A percentile compares a stretch with the other conserved stretches of the same genome.
Conservation (phyloP, 2,888 invertebrate genomes). For the Eristalis arbustorum region DNA sequence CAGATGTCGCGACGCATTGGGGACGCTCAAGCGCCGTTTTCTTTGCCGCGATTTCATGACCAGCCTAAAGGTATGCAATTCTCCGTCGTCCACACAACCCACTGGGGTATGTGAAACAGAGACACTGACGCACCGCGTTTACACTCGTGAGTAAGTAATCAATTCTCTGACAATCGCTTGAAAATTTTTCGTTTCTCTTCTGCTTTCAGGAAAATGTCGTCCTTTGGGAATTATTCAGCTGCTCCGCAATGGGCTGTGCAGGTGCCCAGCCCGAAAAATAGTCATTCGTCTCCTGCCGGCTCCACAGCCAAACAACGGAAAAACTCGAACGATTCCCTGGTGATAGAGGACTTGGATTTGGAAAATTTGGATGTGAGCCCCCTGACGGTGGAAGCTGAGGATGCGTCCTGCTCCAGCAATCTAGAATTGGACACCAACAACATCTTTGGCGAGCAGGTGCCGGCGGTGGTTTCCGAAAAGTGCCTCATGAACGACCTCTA, state of each 20-base stretch:
- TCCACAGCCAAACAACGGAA: not conserved
- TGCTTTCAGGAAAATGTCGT: slow-evolving; percentile 56
- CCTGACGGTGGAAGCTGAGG: not conserved
- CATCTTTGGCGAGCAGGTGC: slow-evolving; percentile 73
- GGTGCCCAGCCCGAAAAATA: not conserved
- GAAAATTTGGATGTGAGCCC: slow-evolving; percentile 33
- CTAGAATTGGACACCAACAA: slow-evolving; percentile 73
- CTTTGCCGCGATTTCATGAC: not conserved
- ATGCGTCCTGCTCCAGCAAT: not conserved
- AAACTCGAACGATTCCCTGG: slow-evolving; percentile 16
- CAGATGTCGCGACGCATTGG: slow-evolving; percentile 1
- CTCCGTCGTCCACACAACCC: not conserved
- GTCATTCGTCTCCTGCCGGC: not conserved
- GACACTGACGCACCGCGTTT: not conserved
- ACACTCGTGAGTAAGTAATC: slow-evolving; percentile 2
- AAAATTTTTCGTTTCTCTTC: slow-evolving; percentile 52
- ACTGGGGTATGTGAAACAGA: slow-evolving; percentile 25
- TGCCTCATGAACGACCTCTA: slow-evolving; percentile 77
- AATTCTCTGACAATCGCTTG: slow-evolving; percentile 25
- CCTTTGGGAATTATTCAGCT: slow-evolving; percentile 18
- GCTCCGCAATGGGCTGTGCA: not conserved
- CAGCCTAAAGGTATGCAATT: slow-evolving; percentile 51
- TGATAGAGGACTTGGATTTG: slow-evolving; percentile 56
- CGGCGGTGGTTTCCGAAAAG: slow-evolving; percentile 75
- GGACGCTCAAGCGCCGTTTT: not conserved